phyloP scores from a whole-genome alignment of 2,113 vertebrate species.

The Brienomyrus longianalis region DNA sequence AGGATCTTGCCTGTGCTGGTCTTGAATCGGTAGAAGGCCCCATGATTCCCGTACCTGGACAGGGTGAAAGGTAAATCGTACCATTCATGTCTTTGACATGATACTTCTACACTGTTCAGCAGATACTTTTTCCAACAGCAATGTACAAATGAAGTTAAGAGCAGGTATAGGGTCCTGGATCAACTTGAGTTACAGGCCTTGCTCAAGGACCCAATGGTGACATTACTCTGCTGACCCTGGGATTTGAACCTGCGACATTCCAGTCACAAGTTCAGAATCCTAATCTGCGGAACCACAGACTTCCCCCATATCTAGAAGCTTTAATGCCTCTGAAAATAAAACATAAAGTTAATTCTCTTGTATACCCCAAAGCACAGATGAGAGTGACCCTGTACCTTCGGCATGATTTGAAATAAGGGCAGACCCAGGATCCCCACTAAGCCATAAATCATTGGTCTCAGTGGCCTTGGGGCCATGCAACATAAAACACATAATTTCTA shows the following conservation, averaged over 20 bases:
- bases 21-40: conserved; percentile 76
- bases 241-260: neutral
- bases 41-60: conserved; percentile 72
- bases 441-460: neutral
- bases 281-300: neutral
- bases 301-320: neutral
- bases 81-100: neutral
- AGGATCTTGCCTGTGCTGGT: conserved; percentile 71
- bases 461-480: neutral
- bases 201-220: neutral
- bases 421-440: neutral
- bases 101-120: neutral
- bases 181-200: neutral
- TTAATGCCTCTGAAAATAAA: neutral
- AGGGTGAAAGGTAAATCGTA: neutral
- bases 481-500: neutral
- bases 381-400: neutral
- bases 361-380: neutral
- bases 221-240: neutral
- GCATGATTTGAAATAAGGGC: neutral
- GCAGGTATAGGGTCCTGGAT: neutral
- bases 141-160: neutral
- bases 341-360: neutral
- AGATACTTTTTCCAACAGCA: neutral
- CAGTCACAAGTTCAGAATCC: neutral